Evolutionary conservation across 2,113 vertebrate species (phyloP), one percentile per base, ranked within the genome.

Genomic region (Kobus ellipsiprymnus): DNA sequence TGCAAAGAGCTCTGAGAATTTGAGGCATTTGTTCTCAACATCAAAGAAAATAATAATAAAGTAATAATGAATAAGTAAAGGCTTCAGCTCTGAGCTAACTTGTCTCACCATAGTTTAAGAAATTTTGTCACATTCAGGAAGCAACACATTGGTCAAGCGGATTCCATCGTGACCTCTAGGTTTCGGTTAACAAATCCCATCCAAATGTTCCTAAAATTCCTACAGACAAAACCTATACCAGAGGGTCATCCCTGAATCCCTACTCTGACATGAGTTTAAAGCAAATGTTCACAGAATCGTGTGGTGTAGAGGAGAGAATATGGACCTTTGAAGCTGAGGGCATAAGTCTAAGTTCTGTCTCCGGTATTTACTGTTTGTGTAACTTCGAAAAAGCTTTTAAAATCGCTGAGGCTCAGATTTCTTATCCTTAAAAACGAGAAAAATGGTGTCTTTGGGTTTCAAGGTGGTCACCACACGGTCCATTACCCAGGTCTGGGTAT

Each of bases 401-500:
- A 83, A 50, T 95, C 48, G 82, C 36, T 21, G 7, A 16, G n/a
- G 17, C 21, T 85, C n/a, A 95, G 8, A 87, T 54, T 95, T 96
- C 29, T 91, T 81, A 86, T 55, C 40, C 48, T 89, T 93, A 91
- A 94, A 96, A 92, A 57, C 52, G 48, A 89, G 40, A n/a, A 91
- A 91, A 96, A 74, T 33, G 16, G 90, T 82, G 3, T 40, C 44
- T 94, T 96, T 14, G 10, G 25, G 7, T 91, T 87, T 95, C 25
- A 77, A 44, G 30, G 19, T 77, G 14, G 74, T 44, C 17, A 86
- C 19, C 82, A n/a, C 9, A 14, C 10, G 1, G 2, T 86, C 55
- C 23, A 29, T 57, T n/a, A 19, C 54, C 87, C 7, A 87, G 5
- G 33, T 87, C 40, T 21, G 46, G 48, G 6, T 46, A 64, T 25